These are phyloP conservation scores for Hermaeophaga mercurialis DNA, from an alignment of 2,888 invertebrate species.

Conservation along the genomic window DNA sequence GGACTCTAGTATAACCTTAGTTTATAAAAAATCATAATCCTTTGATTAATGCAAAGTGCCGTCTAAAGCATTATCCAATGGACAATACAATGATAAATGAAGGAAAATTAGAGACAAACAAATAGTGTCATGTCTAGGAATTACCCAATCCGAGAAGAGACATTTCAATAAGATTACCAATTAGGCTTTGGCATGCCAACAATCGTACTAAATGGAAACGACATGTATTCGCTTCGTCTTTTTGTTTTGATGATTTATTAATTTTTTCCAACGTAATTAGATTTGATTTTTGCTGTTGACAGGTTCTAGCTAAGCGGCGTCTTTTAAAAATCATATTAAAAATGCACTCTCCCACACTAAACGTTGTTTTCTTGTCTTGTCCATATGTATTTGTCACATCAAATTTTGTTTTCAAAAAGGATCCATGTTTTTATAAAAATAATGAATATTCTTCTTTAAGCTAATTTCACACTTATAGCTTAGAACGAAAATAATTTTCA, in stretches of 20 bases:
- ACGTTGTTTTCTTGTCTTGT: no score
- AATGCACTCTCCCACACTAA: no score
- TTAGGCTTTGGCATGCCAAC: slow-evolving; percentile 19
- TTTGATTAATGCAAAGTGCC: slow-evolving; percentile 32
- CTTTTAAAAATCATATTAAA: background rate
- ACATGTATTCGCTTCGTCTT: slow-evolving; percentile 25
- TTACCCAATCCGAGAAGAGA: slow-evolving; percentile 16
- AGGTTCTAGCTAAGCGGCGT: background rate
- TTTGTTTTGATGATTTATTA: slow-evolving; percentile 6
- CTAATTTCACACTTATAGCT: no score
- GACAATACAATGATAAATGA: slow-evolving; percentile 29
- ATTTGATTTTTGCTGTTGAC: slow-evolving; percentile 1
- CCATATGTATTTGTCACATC: no score
- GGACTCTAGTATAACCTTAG: slow-evolving; percentile 24
- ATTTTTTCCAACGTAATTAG: slow-evolving; percentile 3
- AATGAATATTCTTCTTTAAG: no score
- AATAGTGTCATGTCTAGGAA: slow-evolving; percentile 20
- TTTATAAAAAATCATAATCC: slow-evolving; percentile 34
- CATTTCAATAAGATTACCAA: slow-evolving; percentile 24
- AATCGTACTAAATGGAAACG: slow-evolving; percentile 20
- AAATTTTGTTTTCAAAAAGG: no score
- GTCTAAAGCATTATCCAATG: slow-evolving; percentile 12
- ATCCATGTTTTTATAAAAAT: no score
- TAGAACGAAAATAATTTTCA: no score
- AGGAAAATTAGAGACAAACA: slow-evolving; percentile 21